These are phyloP conservation scores for Callaeas wilsoni DNA, from an alignment of 2,113 vertebrate species.

Conservation along the genomic window DNA sequence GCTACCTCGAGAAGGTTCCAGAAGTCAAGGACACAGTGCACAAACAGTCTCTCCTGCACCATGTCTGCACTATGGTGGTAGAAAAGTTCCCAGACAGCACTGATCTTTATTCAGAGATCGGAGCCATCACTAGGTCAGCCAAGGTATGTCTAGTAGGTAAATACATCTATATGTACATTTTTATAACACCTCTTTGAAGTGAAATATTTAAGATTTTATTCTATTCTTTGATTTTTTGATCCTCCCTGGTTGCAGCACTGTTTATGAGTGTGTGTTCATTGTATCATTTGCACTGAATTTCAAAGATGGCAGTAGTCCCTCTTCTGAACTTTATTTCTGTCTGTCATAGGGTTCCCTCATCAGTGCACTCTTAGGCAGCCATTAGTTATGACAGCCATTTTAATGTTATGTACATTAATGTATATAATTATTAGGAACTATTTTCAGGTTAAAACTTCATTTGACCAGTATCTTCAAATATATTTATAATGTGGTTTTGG, in stretches of 20 bases:
- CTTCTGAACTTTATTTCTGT: neutral
- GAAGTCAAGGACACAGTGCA: slow-evolving; percentile 98
- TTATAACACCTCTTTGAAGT: neutral
- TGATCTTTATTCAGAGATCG: slow-evolving; percentile 96
- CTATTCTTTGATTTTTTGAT: neutral
- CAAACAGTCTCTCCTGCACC: slow-evolving; percentile 95
- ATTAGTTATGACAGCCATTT: neutral
- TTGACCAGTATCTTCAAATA: neutral
- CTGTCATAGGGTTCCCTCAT: neutral
- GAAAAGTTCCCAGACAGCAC: slow-evolving; percentile 97
- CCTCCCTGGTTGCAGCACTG: neutral
- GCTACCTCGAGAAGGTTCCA: slow-evolving; percentile 97
- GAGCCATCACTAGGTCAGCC: slow-evolving; percentile 92
- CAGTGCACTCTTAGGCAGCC: neutral
- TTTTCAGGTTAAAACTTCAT: neutral
- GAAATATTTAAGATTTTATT: neutral
- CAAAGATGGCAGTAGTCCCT: neutral
- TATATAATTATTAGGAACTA: neutral
- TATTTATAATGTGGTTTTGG: neutral
- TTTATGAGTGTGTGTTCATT: neutral
- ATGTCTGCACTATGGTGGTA: slow-evolving; percentile 91
- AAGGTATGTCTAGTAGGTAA: slow-evolving; percentile 76
- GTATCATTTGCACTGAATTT: slow-evolving; percentile 4
- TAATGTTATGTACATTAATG: neutral
- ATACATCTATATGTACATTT: neutral